These are phyloP conservation scores for Arvicanthis niloticus DNA, from an alignment of 2,113 vertebrate species.

Conservation along the genomic window DNA sequence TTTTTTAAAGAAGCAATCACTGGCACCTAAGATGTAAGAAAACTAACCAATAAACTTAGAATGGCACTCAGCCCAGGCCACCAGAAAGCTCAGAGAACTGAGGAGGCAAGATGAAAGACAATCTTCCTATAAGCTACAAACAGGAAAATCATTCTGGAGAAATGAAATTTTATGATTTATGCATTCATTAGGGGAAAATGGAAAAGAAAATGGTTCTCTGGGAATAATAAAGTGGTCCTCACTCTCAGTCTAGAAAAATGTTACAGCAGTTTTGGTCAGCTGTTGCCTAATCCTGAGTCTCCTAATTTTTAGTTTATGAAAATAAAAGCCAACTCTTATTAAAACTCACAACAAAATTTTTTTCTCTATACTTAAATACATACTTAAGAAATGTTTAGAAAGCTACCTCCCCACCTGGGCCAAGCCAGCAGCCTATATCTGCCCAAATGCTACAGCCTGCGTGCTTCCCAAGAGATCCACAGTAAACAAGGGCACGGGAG, in stretches of 20 bases:
- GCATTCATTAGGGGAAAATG: not conserved
- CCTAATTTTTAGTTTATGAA: not conserved
- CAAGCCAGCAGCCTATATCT: no score
- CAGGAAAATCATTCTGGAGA: not conserved
- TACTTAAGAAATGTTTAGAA: not conserved
- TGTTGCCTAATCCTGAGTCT: not conserved
- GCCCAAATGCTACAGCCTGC: no score
- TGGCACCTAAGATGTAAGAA: not conserved
- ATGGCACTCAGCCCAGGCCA: no score
- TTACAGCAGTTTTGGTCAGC: not conserved
- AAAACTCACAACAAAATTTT: not conserved
- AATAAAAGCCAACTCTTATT: not conserved
- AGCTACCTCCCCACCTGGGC: no score
- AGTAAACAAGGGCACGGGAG: no score
- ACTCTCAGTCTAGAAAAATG: not conserved
- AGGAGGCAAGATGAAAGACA: not conserved
- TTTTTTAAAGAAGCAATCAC: not conserved
- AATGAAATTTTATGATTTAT: not conserved
- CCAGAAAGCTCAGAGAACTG: not conserved
- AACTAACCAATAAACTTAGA: not conserved
- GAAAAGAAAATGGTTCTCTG: not conserved
- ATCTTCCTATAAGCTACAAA: not conserved
- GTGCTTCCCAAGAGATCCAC: no score
- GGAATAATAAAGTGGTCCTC: not conserved
- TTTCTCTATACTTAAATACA: not conserved